Percentiles rank a stretch among this genome's conserved stretches.
Evolutionary conservation across 2,888 invertebrate species (phyloP).

Genomic region (Leptinotarsa haldemani): DNA sequence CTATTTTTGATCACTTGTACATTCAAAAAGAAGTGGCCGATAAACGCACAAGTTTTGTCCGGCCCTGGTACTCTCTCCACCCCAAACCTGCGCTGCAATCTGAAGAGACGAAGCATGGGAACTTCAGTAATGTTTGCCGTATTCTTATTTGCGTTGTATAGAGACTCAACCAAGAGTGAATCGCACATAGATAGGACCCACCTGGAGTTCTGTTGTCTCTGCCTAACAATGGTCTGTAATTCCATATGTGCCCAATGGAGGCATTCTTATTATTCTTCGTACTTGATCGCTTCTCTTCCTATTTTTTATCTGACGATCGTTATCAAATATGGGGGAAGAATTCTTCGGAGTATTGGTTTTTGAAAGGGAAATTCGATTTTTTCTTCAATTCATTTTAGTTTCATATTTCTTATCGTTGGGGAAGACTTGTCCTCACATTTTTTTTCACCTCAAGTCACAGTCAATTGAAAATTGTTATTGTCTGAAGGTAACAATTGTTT

Average conservation of each 20-base stretch:
- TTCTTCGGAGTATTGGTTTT: slow-evolving; percentile 4
- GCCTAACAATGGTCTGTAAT: slow-evolving; percentile 55
- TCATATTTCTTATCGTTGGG: slow-evolving; percentile 5
- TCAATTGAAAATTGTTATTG: background rate
- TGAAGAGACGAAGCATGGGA: slow-evolving; percentile 40
- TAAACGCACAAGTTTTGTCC: background rate
- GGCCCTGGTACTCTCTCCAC: slow-evolving; percentile 20
- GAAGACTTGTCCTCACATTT: background rate
- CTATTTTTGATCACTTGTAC: too few species aligned
- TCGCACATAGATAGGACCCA: slow-evolving; percentile 36
- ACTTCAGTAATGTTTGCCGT: slow-evolving; percentile 36
- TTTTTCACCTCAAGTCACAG: background rate
- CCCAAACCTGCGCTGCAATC: slow-evolving; percentile 35
- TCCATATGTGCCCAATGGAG: slow-evolving; percentile 49
- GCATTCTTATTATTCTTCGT: slow-evolving; percentile 18
- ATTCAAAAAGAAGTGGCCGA: background rate
- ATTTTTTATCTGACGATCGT: slow-evolving; percentile 20
- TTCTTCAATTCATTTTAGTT: slow-evolving; percentile 4
- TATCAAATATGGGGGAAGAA: slow-evolving; percentile 17
- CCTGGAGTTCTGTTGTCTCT: slow-evolving; percentile 44
- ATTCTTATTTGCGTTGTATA: slow-evolving; percentile 40
- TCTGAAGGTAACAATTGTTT: background rate
- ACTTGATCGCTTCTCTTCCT: slow-evolving; percentile 17
- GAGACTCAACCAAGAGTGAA: slow-evolving; percentile 40
- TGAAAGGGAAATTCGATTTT: slow-evolving; percentile 14